Base-by-base conservation (phyloP, 2,113 vertebrate genomes). In the Tinamus guttatus region DNA sequence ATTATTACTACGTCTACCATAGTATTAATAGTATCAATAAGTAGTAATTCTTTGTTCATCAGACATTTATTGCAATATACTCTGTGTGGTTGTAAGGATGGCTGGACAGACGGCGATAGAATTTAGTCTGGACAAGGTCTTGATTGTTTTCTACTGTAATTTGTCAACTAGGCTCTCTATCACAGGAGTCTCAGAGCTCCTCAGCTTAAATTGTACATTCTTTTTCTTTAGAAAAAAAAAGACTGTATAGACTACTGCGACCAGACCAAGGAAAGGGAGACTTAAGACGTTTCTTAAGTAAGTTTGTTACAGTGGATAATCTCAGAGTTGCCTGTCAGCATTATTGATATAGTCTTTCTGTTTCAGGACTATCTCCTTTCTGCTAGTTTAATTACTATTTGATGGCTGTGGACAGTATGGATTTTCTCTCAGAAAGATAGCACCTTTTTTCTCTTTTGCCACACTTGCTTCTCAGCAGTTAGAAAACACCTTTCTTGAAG, bases 311-410 rank as follows among this genome's bases (percentile, higher is more conserved):
- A 47, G 49, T 56, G 47, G 38, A 22, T 87, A 76, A 52, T 79
- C 65, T 91, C 30, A 45, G 71, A 90, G 11, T 16, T 93, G 8
- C 45, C 56, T 85, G 54, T 58, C 79, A 90, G 43, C 5, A 9
- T 80, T 59, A 16, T 1, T 77, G 79, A 94, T 54, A 64, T 7
- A 25, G 36, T 59, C 67, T 52, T 91, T 71, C 74, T 1, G 1
- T 74, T 85, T 80, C 40, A 59, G 45, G 68, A 58, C 93, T 90
- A 7, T 40, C 79, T 91, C 63, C 18, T 76, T 79, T 73, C 79
- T 74, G 24, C 54, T 74, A 12, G 21, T 90, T 83, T 90, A 94
- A 92, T 96, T 93, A 75, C 58, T 76, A 2, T 87, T 90, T 90
- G 75, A 49, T 85, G 59, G 11, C 58, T 74, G 62, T n/a, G 24